These are phyloP conservation scores for Myathropa florea DNA, from an alignment of 2,888 invertebrate genomes.

Conservation along the genomic window DNA sequence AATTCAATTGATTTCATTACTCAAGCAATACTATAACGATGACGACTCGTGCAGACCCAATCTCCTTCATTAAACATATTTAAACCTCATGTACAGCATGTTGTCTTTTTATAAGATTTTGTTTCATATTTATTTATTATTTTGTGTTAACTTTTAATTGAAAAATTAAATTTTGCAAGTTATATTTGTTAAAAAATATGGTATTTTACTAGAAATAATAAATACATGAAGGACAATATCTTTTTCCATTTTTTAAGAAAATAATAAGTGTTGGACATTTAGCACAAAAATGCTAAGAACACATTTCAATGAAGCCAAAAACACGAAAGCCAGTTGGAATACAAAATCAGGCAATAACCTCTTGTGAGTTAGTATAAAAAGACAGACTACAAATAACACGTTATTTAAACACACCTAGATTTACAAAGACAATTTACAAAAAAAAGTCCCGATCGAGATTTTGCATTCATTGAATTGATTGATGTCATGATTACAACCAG, in stretches of 20 bases:
- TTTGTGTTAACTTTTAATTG: conserved; percentile 73
- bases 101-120: conserved; percentile 75
- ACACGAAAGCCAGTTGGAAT: not conserved
- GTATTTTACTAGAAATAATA: conserved; percentile 80
- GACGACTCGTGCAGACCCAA: conserved; percentile 74
- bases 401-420: no score
- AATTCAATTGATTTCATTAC: conserved; percentile 75
- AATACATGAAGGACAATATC: conserved; percentile 80
- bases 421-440: no score
- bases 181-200: conserved; percentile 77
- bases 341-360: no score
- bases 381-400: no score
- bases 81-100: conserved; percentile 75
- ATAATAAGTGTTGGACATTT: not conserved
- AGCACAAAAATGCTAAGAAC: not conserved
- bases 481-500: no score
- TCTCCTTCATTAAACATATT: conserved; percentile 72
- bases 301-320: not conserved
- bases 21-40: conserved; percentile 74
- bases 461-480: no score
- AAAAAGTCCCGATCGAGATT: no score
- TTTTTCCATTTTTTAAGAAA: conserved; percentile 64
- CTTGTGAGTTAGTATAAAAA: no score
- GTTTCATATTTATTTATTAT: conserved; percentile 72
- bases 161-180: conserved; percentile 75